Percentiles rank a stretch among this genome's conserved stretches.
phyloP scores from a whole-genome alignment of 2,888 invertebrate genomes.

The Pristionchus japonicus region DNA sequence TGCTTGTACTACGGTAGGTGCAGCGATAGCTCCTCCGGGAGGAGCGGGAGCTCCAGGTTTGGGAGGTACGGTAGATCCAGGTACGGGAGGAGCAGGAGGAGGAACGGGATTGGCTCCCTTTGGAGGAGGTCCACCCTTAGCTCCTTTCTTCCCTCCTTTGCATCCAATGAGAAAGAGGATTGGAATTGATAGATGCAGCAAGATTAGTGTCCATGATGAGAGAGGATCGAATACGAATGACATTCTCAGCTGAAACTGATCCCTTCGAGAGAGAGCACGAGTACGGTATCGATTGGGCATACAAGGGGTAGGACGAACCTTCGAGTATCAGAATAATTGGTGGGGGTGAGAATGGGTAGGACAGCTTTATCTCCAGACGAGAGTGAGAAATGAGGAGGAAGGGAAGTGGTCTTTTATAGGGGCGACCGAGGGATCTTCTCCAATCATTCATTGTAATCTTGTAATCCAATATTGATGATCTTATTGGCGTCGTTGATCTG shows the following conservation, averaged over 20 bases:
- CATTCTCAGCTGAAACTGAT: not conserved
- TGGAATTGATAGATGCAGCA: not conserved
- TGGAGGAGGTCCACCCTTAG: not conserved
- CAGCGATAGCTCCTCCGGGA: not conserved
- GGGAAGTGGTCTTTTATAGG: no score
- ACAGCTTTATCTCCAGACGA: no score
- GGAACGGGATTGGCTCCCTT: not conserved
- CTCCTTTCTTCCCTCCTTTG: not conserved
- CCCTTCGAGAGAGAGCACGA: not conserved
- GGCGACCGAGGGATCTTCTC: no score
- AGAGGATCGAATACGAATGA: not conserved
- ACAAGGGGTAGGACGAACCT: not conserved
- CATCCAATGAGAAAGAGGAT: not conserved
- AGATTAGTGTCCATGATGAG: not conserved
- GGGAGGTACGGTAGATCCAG: constrained; percentile 23
- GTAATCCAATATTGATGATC: no score
- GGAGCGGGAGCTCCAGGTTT: constrained; percentile 10
- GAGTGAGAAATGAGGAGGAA: no score
- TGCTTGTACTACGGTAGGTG: not conserved
- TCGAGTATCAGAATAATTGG: constrained; percentile 12
- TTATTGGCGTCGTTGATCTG: no score
- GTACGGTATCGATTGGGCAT: not conserved
- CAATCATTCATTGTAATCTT: no score
- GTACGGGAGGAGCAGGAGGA: not conserved
- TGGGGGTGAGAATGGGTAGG: no score